Percentiles rank a stretch among this genome's conserved stretches.
Evolutionary conservation across 2,113 vertebrate genomes (phyloP).

Genomic region (Thamnophis sirtalis): DNA sequence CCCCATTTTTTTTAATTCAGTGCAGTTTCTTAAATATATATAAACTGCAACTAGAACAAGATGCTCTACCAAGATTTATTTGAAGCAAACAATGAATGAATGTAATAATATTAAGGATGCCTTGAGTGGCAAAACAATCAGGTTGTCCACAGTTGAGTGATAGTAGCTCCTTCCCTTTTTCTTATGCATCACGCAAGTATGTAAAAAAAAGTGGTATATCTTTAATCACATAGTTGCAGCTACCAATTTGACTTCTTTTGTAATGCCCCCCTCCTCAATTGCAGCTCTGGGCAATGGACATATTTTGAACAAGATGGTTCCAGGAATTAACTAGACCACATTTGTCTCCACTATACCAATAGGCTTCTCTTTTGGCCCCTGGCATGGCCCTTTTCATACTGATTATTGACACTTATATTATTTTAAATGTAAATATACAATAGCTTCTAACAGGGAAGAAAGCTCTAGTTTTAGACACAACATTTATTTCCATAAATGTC

Average conservation of each 20-base stretch:
- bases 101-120: neutral
- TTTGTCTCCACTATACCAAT: neutral
- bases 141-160: neutral
- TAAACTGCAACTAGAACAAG: neutral
- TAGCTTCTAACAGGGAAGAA: neutral
- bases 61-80: neutral
- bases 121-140: neutral
- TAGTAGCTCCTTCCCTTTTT: neutral
- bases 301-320: neutral
- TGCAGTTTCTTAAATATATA: neutral
- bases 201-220: neutral
- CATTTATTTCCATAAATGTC: neutral
- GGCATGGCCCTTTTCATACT: neutral
- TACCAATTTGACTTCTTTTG: neutral
- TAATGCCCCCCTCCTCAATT: neutral
- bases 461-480: neutral
- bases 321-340: neutral
- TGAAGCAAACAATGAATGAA: constrained; percentile 4
- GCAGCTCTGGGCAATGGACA: neutral
- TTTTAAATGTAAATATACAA: neutral
- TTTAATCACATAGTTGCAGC: neutral
- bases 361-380: neutral
- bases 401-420: neutral
- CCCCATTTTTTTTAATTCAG: neutral
- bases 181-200: neutral